Percentiles rank a stretch among this genome's conserved stretches.
phyloP scores from a whole-genome alignment of 92 coral and sea anemone genomes.

The Parazoanthus swiftii region DNA sequence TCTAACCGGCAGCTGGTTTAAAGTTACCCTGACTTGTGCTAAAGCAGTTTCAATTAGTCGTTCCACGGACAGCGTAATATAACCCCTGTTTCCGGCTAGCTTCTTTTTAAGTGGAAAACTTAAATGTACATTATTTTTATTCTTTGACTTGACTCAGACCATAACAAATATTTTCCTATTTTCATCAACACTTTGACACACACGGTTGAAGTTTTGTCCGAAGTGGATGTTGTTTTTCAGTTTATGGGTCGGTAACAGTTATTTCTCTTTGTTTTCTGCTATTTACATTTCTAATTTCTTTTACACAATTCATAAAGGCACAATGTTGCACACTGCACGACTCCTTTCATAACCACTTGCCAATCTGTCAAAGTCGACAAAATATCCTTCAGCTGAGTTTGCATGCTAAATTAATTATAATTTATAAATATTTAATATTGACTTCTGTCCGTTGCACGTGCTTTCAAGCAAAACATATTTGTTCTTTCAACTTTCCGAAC shows the following conservation, averaged over 20 bases:
- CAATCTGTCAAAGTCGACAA: conserved; percentile 52
- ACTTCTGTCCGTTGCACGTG: conserved; percentile 53
- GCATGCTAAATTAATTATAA: conserved; percentile 62
- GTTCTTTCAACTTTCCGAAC: conserved; percentile 21
- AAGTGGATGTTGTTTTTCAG: conserved; percentile 4
- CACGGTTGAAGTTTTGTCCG: conserved; percentile 43
- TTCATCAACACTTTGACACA: conserved; percentile 42
- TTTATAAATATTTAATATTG: conserved; percentile 64
- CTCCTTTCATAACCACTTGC: conserved; percentile 38
- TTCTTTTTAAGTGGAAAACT: conserved; percentile 76
- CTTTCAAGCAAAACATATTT: conserved; percentile 42
- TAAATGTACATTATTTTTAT: conserved; percentile 53
- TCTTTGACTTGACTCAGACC: conserved; percentile 53
- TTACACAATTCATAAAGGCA: conserved; percentile 71
- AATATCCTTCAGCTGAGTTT: conserved; percentile 49
- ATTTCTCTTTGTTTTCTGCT: conserved; percentile 48
- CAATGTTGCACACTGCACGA: conserved; percentile 32
- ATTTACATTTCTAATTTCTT: conserved; percentile 75
- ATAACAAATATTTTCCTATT: conserved; percentile 28
- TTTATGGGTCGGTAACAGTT: conserved; percentile 40
- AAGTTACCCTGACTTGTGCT: conserved; percentile 61
- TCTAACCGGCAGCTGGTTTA: conserved; percentile 64
- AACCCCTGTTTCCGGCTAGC: conserved; percentile 81
- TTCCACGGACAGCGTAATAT: conserved; percentile 62
- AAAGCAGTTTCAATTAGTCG: conserved; percentile 78